phyloP scores from a whole-genome alignment of 2,888 invertebrate species.

The Netelia virgata region DNA sequence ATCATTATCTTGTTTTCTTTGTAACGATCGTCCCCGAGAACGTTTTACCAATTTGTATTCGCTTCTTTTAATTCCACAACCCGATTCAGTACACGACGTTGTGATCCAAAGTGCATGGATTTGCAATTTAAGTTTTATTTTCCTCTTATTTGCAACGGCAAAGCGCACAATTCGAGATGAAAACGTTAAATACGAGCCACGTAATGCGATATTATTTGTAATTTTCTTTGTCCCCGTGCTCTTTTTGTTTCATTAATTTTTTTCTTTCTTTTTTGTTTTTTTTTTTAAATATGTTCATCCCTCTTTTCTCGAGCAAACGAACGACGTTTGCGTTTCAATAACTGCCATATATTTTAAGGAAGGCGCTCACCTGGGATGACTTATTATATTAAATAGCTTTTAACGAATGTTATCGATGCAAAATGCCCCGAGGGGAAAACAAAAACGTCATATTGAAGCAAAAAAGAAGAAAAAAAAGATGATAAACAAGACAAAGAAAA shows the following conservation, averaged over 20 bases:
- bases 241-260: constrained; percentile 6
- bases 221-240: constrained; percentile 42
- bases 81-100: constrained; percentile 9
- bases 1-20: background rate
- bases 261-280: background rate
- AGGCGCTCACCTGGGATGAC: constrained; percentile 83
- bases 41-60: constrained; percentile 9
- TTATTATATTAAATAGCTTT: constrained; percentile 82
- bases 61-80: constrained; percentile 27
- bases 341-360: constrained; percentile 83
- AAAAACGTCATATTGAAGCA: constrained; percentile 76
- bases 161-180: constrained; percentile 63
- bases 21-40: background rate
- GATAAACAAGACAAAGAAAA: constrained; percentile 64
- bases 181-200: constrained; percentile 40
- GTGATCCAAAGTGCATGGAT: constrained; percentile 18
- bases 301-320: constrained; percentile 72
- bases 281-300: constrained; percentile 25
- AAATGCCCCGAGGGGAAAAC: constrained; percentile 73
- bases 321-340: constrained; percentile 75
- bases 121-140: constrained; percentile 19
- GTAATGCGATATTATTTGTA: constrained; percentile 50
- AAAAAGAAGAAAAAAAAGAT: constrained; percentile 67
- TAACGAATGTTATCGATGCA: constrained; percentile 82
- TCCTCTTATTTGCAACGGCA: constrained; percentile 12